Percentiles rank a stretch among this genome's conserved stretches.
Evolutionary conservation across 1,140 invertebrate genomes (phyloP).

Genomic region (Episyrphus balteatus): DNA sequence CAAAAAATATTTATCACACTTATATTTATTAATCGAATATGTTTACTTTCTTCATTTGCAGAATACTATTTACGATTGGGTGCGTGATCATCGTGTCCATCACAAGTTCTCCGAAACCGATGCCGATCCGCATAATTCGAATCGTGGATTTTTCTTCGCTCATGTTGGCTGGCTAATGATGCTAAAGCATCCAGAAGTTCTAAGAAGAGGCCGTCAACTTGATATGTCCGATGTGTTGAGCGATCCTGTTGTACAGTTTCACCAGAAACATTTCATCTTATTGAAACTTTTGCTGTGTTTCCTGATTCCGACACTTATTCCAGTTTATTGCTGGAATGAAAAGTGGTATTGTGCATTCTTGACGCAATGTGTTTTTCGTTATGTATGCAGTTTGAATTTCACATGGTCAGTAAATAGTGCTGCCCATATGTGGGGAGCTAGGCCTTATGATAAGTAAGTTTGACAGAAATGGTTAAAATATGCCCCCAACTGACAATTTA

Average conservation of each 20-base stretch:
- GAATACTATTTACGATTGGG: slow-evolving; percentile 57
- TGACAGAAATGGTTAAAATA: not conserved
- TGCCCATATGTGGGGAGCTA: slow-evolving; percentile 32
- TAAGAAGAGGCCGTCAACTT: slow-evolving; percentile 55
- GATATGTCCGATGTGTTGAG: slow-evolving; percentile 66
- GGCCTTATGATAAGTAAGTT: slow-evolving; percentile 39
- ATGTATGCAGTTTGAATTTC: slow-evolving; percentile 63
- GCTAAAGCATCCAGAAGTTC: slow-evolving; percentile 74
- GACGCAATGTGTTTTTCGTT: slow-evolving; percentile 56
- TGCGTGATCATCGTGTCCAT: slow-evolving; percentile 75
- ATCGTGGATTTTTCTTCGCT: slow-evolving; percentile 83
- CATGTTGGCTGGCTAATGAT: slow-evolving; percentile 85
- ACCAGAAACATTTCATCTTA: slow-evolving; percentile 60
- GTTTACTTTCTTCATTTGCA: slow-evolving; percentile 3
- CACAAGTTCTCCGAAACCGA: slow-evolving; percentile 84
- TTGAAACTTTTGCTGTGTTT: slow-evolving; percentile 64
- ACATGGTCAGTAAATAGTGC: slow-evolving; percentile 79
- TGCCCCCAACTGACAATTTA: not conserved
- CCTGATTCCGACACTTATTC: slow-evolving; percentile 62
- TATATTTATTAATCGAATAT: not conserved
- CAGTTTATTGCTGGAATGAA: slow-evolving; percentile 67
- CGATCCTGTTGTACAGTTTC: slow-evolving; percentile 65
- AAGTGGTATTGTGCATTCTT: slow-evolving; percentile 46
- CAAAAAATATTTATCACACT: not conserved
- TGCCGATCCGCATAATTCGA: slow-evolving; percentile 81